These are phyloP conservation scores for Xylophagus ater DNA, from an alignment of 2,888 invertebrate genomes.

Conservation along the genomic window DNA sequence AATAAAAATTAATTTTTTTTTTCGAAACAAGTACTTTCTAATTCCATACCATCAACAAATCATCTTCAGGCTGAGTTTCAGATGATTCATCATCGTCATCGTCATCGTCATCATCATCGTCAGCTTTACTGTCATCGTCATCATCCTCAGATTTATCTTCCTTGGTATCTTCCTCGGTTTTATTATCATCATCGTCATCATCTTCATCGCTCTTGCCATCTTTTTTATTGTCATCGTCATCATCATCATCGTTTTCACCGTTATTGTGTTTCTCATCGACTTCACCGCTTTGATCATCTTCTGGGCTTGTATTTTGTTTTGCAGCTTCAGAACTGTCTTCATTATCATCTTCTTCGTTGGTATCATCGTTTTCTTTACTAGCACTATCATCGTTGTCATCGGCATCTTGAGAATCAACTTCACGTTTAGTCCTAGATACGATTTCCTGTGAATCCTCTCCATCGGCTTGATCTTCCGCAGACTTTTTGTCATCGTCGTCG, in stretches of 20 bases:
- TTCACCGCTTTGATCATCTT: background rate
- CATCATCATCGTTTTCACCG: constrained; percentile 27
- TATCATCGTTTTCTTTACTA: constrained; percentile 9
- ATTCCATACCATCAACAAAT: constrained; percentile 6
- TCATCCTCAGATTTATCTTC: constrained; percentile 11
- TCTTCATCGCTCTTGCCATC: constrained; percentile 29
- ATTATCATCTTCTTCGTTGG: constrained; percentile 18
- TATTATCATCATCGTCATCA: constrained; percentile 30
- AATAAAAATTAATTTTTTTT: background rate
- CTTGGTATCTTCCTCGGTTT: constrained; percentile 32
- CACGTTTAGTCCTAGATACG: too few species aligned
- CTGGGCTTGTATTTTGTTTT: background rate
- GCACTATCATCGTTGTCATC: constrained; percentile 16
- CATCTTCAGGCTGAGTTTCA: constrained; percentile 48
- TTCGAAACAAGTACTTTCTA: background rate
- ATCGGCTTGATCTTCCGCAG: constrained; percentile 14
- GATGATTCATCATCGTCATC: constrained; percentile 34
- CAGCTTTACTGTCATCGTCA: constrained; percentile 14
- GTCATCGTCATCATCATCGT: constrained; percentile 16
- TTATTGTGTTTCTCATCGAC: constrained; percentile 21
- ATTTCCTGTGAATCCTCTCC: constrained; percentile 1
- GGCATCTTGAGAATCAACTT: constrained; percentile 14
- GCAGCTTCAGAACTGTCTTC: background rate
- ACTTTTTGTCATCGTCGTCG: constrained; percentile 17
- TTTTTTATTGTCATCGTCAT: constrained; percentile 39